Percentiles rank a stretch among this genome's conserved stretches.
Evolutionary conservation across 2,888 invertebrate species (phyloP).

Genomic region (Metopia argyrocephala): DNA sequence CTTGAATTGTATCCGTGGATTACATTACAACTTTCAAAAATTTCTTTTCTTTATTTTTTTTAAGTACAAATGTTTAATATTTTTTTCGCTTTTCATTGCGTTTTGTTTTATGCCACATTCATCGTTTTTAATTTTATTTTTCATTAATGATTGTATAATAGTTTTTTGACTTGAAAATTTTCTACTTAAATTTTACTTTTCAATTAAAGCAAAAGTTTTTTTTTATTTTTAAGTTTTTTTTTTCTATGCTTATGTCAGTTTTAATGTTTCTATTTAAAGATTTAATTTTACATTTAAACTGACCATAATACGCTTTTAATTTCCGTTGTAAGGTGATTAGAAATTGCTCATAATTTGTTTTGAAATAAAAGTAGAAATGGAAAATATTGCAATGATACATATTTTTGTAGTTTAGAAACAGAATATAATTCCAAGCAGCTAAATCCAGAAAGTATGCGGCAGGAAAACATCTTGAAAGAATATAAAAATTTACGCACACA

Average conservation of each 20-base stretch:
- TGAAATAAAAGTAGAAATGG: no score
- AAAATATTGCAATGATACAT: no score
- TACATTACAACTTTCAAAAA: no score
- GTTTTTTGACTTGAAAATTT: neutral
- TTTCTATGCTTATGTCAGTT: neutral
- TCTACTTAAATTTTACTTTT: constrained; percentile 50
- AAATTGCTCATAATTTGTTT: neutral
- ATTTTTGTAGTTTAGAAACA: no score
- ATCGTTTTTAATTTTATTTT: neutral
- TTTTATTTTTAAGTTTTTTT: neutral
- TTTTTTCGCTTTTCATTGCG: neutral
- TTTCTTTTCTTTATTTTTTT: neutral
- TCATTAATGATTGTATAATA: constrained; percentile 40
- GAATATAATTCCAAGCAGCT: no score
- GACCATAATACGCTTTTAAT: neutral
- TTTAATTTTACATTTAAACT: neutral
- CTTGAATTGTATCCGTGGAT: neutral
- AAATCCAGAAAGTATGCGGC: no score
- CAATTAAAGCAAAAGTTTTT: constrained; percentile 47
- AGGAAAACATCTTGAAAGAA: no score
- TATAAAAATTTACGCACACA: no score
- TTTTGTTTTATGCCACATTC: neutral
- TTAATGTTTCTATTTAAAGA: neutral
- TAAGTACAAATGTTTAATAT: neutral
- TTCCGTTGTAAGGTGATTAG: neutral